phyloP scores from a whole-genome alignment of 2,888 invertebrate genomes.

The Alloscopus bannaensis region DNA sequence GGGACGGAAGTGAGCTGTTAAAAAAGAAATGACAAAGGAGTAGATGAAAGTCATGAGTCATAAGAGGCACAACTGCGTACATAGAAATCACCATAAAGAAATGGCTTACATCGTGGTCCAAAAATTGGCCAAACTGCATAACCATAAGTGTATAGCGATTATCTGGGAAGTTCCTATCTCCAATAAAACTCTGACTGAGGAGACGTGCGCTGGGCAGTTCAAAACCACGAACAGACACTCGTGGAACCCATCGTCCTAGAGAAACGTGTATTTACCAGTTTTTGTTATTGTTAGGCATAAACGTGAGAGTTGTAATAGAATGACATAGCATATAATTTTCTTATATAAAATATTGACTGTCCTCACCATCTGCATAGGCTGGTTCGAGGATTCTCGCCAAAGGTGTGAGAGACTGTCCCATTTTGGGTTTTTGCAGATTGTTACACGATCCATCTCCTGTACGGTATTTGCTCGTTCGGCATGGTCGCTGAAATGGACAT shows the following conservation, averaged over 20 bases:
- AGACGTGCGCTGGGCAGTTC: conserved; percentile 74
- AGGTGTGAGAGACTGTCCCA: conserved; percentile 84
- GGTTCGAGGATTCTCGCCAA: conserved; percentile 82
- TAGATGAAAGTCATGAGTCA: too few relatives aligned
- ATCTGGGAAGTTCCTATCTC: conserved; percentile 73
- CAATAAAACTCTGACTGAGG: conserved; percentile 74
- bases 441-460: conserved; percentile 96
- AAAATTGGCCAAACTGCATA: conserved; percentile 73
- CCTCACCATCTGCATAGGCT: conserved; percentile 80
- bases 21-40: too few relatives aligned
- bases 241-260: conserved; percentile 80
- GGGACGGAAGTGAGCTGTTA: too few relatives aligned
- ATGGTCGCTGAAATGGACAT: conserved; percentile 62
- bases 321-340: neutral
- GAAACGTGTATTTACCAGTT: too few relatives aligned
- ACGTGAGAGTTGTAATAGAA: too few relatives aligned
- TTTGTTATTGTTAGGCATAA: too few relatives aligned
- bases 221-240: conserved; percentile 77
- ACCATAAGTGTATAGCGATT: conserved; percentile 70
- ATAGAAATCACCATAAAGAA: too few relatives aligned
- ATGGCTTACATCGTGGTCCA: conserved; percentile 73
- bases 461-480: conserved; percentile 78
- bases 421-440: conserved; percentile 87
- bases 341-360: too few relatives aligned
- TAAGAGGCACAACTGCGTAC: too few relatives aligned